phyloP scores from a whole-genome alignment of 2,888 invertebrate genomes.

The Carabus problematicus region DNA sequence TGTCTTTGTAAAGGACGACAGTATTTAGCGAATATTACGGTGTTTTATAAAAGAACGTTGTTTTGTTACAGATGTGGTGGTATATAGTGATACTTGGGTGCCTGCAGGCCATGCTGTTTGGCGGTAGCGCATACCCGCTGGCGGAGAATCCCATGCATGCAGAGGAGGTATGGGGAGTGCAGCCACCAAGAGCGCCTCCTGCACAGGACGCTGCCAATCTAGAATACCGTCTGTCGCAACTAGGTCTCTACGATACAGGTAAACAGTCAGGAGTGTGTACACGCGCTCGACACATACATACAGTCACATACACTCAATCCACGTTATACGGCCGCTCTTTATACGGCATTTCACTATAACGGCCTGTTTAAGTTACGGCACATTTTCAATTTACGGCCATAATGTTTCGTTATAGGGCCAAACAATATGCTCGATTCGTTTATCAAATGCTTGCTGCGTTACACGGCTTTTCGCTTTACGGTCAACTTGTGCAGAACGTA shows the following conservation, averaged over 20 bases:
- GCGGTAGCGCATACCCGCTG: conserved; percentile 17
- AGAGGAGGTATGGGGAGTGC: conserved; percentile 11
- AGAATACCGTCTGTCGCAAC: not conserved
- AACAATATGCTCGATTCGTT: too few relatives aligned
- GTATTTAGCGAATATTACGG: too few relatives aligned
- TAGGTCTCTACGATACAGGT: conserved; percentile 1
- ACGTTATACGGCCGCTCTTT: too few relatives aligned
- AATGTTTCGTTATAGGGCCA: too few relatives aligned
- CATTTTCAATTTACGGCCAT: too few relatives aligned
- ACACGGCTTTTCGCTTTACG: too few relatives aligned
- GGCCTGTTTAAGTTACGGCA: too few relatives aligned
- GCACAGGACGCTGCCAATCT: not conserved
- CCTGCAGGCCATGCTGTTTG: conserved; percentile 25
- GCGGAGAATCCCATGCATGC: conserved; percentile 2
- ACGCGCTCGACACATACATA: not conserved
- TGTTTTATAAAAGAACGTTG: not conserved
- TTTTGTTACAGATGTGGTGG: conserved; percentile 35
- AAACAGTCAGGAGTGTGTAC: conserved; percentile 1
- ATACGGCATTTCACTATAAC: too few relatives aligned
- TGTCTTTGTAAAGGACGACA: too few relatives aligned
- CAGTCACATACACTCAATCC: too few relatives aligned
- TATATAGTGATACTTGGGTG: conserved; percentile 21
- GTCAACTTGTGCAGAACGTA: too few relatives aligned
- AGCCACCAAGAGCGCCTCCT: conserved; percentile 20
- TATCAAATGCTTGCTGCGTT: too few relatives aligned